These are phyloP conservation scores for Sternotherus odoratus DNA, from an alignment of 2,797 vertebrate genomes.

Conservation along the genomic window DNA sequence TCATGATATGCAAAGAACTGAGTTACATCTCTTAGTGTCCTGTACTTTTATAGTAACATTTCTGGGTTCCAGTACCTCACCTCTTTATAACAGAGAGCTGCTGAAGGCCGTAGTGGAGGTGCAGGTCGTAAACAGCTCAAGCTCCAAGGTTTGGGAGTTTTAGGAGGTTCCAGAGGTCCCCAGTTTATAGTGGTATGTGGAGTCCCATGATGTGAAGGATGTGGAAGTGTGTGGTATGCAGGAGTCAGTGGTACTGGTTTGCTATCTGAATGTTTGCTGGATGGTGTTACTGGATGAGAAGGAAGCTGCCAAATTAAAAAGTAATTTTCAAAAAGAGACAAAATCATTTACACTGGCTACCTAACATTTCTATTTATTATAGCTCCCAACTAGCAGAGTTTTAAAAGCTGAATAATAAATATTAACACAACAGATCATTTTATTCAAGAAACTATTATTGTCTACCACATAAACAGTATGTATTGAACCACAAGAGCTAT, in stretches of 20 bases:
- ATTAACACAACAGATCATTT: background rate
- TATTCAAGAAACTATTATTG: background rate
- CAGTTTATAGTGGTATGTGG: constrained; percentile 95
- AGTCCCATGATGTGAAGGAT: constrained; percentile 92
- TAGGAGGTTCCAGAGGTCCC: constrained; percentile 96
- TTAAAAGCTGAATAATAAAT: background rate
- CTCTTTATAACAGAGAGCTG: constrained; percentile 98
- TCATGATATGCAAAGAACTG: background rate
- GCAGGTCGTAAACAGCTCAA: constrained; percentile 97
- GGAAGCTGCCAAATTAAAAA: constrained; percentile 85
- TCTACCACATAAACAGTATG: background rate
- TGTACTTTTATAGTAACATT: rapidly evolving
- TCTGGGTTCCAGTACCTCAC: constrained; percentile 76
- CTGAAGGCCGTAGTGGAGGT: constrained; percentile 93
- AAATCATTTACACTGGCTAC: background rate
- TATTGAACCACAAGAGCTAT: background rate
- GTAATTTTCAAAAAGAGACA: background rate
- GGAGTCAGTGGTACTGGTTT: constrained; percentile 91
- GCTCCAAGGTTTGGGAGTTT: constrained; percentile 98
- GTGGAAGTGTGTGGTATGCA: constrained; percentile 96
- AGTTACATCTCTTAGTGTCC: background rate
- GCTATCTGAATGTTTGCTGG: constrained; percentile 93
- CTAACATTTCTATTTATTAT: background rate
- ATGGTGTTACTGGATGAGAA: constrained; percentile 93
- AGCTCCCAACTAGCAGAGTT: background rate